Percentiles rank a stretch among this genome's conserved stretches.
phyloP scores from a whole-genome alignment of 2,888 invertebrate genomes.

The Nowickia ferox region DNA sequence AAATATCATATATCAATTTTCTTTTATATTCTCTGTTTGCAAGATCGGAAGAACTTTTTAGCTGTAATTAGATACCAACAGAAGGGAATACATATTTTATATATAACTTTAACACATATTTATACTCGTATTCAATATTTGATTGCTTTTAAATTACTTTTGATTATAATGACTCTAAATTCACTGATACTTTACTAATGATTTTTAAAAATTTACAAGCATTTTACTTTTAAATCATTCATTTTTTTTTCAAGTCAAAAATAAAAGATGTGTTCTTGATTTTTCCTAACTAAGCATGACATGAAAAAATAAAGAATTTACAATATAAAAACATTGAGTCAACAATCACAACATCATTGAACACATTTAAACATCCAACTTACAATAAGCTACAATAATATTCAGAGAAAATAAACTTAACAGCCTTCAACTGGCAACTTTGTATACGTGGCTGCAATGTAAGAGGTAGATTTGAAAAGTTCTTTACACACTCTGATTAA shows the following conservation, averaged over 20 bases:
- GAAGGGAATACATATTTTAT: too few relatives aligned
- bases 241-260: too few relatives aligned
- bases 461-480: background rate
- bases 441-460: background rate
- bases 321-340: slow-evolving; percentile 39
- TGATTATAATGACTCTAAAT: too few relatives aligned
- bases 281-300: slow-evolving; percentile 62
- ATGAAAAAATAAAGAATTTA: slow-evolving; percentile 29
- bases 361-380: slow-evolving; percentile 13
- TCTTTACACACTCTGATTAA: background rate
- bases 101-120: too few relatives aligned
- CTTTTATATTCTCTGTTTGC: too few relatives aligned
- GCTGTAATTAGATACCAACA: too few relatives aligned
- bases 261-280: slow-evolving; percentile 44
- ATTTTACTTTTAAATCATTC: background rate
- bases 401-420: slow-evolving; percentile 17
- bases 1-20: too few relatives aligned
- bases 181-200: background rate
- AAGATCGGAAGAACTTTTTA: too few relatives aligned
- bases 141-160: too few relatives aligned
- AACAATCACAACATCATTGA: slow-evolving; percentile 57
- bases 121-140: too few relatives aligned
- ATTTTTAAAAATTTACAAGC: slow-evolving; percentile 8
- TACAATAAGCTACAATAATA: slow-evolving; percentile 31
- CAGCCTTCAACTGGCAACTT: slow-evolving; percentile 20